Evolutionary conservation across 2,888 invertebrate genomes (phyloP), one percentile per base, ranked within the genome.

Genomic region (Heliconius charithonia): DNA sequence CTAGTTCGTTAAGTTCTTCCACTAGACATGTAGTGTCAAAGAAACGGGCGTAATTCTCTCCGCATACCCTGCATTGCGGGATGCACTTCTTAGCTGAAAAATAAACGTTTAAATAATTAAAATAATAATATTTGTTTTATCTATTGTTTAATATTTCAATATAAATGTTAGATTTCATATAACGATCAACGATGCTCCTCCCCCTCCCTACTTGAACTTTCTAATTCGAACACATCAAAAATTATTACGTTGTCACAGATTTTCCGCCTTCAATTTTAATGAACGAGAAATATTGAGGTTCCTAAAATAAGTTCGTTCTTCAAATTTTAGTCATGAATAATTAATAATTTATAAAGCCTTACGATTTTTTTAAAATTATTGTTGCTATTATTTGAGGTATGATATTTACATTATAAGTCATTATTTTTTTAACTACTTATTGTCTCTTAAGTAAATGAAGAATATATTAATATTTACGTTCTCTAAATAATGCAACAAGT

Each of bases 401-500:
- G 27, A 51, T 27, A 51, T 25, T 69, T 27, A 70, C 10, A 51
- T 12, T 19, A 22, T 27, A 51, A 27, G 7, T 27, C 12, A 56
- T 10, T 37, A 45, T 4, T 1, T n/a, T 2, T 51, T 51, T 27
- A 13, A n/a, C 1, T 19, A 4, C 3, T 41, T 41, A 22, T 51
- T 51, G 2, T 51, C 51, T 19, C 19, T 51, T 22, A 51, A 51
- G 7, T 51, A 7, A 51, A 51, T 51, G 6, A 51, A 51, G 19
- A 51, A 22, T 74, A 62, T 74, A 41, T 25, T 25, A 69, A 45
- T 45, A 65, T 74, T 63, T 74, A 45, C 22, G 41, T 45, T 65
- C 27, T 7, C 59, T 37, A 78, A 80, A 78, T 80, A 82, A 84
- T 63, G 81, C 82, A 82, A 81, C 79, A 81, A 81, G 81, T 81